phyloP scores from a whole-genome alignment of 35 echinoderm and acorn worm genomes.

The Diadema setosum region DNA sequence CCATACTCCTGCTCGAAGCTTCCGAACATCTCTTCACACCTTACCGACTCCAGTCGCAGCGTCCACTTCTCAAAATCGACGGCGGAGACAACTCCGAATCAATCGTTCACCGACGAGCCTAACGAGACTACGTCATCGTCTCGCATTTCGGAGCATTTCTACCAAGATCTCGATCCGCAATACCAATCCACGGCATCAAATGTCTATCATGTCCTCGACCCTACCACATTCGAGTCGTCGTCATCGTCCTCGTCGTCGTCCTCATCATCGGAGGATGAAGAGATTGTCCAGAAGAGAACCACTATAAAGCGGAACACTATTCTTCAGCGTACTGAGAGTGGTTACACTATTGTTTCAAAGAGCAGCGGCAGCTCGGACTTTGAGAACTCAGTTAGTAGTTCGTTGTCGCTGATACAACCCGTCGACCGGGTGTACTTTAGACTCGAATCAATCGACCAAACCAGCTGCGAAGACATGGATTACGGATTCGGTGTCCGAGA shows the following conservation, averaged over 20 bases:
- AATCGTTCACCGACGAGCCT: neutral
- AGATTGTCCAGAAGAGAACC: neutral
- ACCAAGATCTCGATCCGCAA: neutral
- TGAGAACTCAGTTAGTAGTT: neutral
- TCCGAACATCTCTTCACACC: neutral
- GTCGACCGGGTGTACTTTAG: neutral
- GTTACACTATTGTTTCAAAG: neutral
- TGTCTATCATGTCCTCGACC: neutral
- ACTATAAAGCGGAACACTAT: neutral
- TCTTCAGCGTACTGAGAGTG: neutral
- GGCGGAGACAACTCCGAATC: neutral
- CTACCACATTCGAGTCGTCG: neutral
- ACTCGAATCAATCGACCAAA: neutral
- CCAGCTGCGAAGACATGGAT: neutral
- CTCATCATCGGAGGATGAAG: neutral
- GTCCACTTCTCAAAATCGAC: neutral
- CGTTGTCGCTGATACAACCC: neutral
- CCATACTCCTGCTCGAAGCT: conserved; percentile 3
- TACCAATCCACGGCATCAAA: neutral
- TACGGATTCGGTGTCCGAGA: neutral
- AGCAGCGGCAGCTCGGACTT: neutral
- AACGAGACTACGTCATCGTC: neutral
- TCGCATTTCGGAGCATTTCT: neutral
- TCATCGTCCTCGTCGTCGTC: neutral
- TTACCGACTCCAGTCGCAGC: neutral